Percentiles rank a stretch among this genome's conserved stretches.
Evolutionary conservation across 2,797 vertebrate genomes (phyloP).

Genomic region (Pseudochirops cupreus): DNA sequence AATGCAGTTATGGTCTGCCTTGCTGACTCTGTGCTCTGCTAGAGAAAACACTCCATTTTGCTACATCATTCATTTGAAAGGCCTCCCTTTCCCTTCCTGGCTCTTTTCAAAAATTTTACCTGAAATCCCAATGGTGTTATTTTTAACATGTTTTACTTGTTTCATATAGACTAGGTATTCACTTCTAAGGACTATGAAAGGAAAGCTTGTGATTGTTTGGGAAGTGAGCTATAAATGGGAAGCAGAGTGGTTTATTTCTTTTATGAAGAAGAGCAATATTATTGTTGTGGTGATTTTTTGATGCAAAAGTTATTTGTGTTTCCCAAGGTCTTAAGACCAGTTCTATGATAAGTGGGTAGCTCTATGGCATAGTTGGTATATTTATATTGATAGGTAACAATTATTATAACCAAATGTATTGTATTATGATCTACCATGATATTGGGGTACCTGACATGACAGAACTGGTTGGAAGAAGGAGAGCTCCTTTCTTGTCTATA

Average conservation of each 20-base stretch:
- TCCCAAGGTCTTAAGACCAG: neutral
- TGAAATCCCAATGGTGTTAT: conserved; percentile 27
- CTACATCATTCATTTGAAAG: conserved; percentile 67
- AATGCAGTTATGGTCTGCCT: conserved; percentile 69
- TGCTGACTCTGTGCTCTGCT: conserved; percentile 64
- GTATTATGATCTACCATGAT: neutral
- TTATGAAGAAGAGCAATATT: neutral
- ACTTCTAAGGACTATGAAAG: conserved; percentile 36
- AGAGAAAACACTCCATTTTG: conserved; percentile 65
- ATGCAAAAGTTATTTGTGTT: neutral
- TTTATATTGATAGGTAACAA: conserved; percentile 22
- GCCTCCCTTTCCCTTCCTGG: conserved; percentile 45
- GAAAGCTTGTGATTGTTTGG: neutral
- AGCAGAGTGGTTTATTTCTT: neutral
- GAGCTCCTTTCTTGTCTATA: neutral
- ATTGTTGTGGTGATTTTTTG: conserved; percentile 14
- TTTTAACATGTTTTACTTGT: conserved; percentile 48
- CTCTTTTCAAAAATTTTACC: conserved; percentile 71
- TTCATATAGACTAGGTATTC: conserved; percentile 51
- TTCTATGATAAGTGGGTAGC: neutral
- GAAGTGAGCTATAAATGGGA: conserved; percentile 33
- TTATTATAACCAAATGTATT: neutral
- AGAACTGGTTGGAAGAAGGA: neutral
- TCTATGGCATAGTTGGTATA: neutral
- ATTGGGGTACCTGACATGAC: neutral